Percentiles rank a stretch among this genome's conserved stretches.
These are phyloP conservation scores for Notocelia uddmanniana DNA, from an alignment of 2,888 invertebrate genomes.

Conservation along the genomic window DNA sequence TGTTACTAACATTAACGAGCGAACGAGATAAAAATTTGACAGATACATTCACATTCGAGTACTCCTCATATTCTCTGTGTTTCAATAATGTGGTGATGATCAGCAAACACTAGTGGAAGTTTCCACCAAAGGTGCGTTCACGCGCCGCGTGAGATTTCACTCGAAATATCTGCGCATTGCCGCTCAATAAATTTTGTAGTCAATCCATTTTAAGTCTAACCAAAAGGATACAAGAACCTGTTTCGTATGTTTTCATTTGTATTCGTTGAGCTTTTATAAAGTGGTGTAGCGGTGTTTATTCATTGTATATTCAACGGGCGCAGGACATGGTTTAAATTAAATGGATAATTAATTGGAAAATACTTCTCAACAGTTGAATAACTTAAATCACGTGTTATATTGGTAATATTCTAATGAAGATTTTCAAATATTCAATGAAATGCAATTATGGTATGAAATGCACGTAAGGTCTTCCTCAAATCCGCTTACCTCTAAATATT, in stretches of 20 bases:
- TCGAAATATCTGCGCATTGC: slow-evolving; percentile 14
- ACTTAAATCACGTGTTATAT: too few relatives aligned
- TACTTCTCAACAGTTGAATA: too few relatives aligned
- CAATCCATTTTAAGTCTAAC: background rate
- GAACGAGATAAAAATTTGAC: too few relatives aligned
- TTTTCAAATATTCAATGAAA: too few relatives aligned
- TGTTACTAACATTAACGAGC: too few relatives aligned
- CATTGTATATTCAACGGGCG: slow-evolving; percentile 17
- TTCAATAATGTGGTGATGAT: background rate
- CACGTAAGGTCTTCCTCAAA: too few relatives aligned
- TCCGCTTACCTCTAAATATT: too few relatives aligned
- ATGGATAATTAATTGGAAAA: background rate
- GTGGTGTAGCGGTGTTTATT: background rate
- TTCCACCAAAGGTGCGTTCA: slow-evolving; percentile 17
- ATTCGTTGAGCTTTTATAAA: background rate
- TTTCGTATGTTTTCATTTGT: background rate
- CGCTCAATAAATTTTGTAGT: background rate
- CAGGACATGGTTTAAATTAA: slow-evolving; percentile 11
- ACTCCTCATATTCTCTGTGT: background rate
- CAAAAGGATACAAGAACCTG: background rate
- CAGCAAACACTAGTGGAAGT: slow-evolving; percentile 22
- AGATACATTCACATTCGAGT: too few relatives aligned
- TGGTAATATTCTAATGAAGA: too few relatives aligned
- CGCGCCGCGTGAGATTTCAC: slow-evolving; percentile 15
- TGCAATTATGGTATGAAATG: too few relatives aligned